A percentile compares a stretch with the other conserved stretches of the same genome.
Conservation (phyloP, 1,140 invertebrate species). For the Trichomalopsis sarcophagae region DNA sequence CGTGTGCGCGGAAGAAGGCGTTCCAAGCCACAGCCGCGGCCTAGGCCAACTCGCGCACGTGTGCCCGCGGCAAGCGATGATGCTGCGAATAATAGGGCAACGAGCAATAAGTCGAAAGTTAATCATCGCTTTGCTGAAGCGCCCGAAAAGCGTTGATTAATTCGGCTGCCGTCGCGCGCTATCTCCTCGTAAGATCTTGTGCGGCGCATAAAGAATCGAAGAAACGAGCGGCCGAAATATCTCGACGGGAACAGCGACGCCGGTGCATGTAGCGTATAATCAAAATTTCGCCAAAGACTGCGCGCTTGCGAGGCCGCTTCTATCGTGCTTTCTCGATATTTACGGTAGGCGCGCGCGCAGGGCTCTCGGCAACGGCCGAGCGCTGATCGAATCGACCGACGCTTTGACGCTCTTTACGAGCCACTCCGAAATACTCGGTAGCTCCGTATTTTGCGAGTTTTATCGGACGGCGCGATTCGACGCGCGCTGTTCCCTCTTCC, state of each 20-base stretch:
- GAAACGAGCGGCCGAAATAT: neutral
- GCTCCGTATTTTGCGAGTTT: slow-evolving; percentile 29
- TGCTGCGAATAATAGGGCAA: neutral
- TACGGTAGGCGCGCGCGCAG: neutral
- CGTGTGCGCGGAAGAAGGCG: neutral
- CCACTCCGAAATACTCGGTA: slow-evolving; percentile 19
- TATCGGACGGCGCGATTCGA: slow-evolving; percentile 27
- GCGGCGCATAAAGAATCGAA: neutral
- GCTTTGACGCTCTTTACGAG: slow-evolving; percentile 14
- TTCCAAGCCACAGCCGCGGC: neutral
- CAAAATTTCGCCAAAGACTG: neutral
- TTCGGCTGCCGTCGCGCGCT: neutral
- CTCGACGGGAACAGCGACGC: neutral
- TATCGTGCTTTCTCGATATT: slow-evolving; percentile 22
- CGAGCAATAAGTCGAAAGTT: neutral
- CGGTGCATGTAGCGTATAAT: neutral
- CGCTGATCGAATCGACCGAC: slow-evolving; percentile 15
- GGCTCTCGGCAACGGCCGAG: neutral
- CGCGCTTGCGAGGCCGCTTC: neutral
- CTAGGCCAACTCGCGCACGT: neutral
- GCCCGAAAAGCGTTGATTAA: neutral
- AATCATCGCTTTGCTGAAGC: neutral
- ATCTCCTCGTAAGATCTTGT: neutral
- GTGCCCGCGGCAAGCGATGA: neutral
- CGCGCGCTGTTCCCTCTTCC: slow-evolving; percentile 8